Evolutionary conservation across 2,113 vertebrate species (phyloP).

Genomic region (Microcebus ravelobensis): DNA sequence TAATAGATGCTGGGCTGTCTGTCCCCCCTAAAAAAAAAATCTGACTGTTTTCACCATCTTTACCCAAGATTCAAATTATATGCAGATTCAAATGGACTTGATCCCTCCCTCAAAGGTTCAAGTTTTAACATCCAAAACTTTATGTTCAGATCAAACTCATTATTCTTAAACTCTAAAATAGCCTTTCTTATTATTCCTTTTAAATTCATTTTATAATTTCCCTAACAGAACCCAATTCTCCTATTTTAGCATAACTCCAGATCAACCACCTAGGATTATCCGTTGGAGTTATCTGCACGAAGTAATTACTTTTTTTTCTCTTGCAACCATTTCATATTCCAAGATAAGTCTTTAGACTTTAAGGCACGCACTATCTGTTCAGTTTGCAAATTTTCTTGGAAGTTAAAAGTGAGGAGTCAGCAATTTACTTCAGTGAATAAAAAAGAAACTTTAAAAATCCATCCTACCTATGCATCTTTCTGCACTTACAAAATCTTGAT

Average conservation of each 20-base stretch:
- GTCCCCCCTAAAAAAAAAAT: not conserved
- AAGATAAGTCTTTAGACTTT: slow-evolving; percentile 78
- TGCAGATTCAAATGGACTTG: slow-evolving; percentile 46
- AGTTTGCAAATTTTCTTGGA: slow-evolving; percentile 73
- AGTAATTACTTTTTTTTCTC: slow-evolving; percentile 79
- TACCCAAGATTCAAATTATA: not conserved
- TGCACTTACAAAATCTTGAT: slow-evolving; percentile 59
- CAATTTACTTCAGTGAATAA: slow-evolving; percentile 38
- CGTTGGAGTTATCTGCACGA: slow-evolving; percentile 75
- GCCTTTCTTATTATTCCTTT: slow-evolving; percentile 77
- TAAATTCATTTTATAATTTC: slow-evolving; percentile 77
- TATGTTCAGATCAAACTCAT: slow-evolving; percentile 74
- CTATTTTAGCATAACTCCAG: slow-evolving; percentile 76
- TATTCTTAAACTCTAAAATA: slow-evolving; percentile 78
- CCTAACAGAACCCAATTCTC: slow-evolving; percentile 70
- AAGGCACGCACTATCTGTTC: slow-evolving; percentile 69
- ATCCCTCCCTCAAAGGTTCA: slow-evolving; percentile 64
- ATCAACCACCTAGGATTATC: slow-evolving; percentile 81
- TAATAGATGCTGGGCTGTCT: not conserved
- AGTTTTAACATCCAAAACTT: slow-evolving; percentile 67
- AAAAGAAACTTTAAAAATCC: slow-evolving; percentile 60
- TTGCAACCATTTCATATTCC: slow-evolving; percentile 72
- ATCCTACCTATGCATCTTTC: slow-evolving; percentile 42
- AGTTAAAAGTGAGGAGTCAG: slow-evolving; percentile 66
- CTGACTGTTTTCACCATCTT: not conserved